Percentiles rank a stretch among this genome's conserved stretches.
These are phyloP conservation scores for Larimichthys polyactis DNA, from an alignment of 2,113 vertebrate species.

Conservation along the genomic window DNA sequence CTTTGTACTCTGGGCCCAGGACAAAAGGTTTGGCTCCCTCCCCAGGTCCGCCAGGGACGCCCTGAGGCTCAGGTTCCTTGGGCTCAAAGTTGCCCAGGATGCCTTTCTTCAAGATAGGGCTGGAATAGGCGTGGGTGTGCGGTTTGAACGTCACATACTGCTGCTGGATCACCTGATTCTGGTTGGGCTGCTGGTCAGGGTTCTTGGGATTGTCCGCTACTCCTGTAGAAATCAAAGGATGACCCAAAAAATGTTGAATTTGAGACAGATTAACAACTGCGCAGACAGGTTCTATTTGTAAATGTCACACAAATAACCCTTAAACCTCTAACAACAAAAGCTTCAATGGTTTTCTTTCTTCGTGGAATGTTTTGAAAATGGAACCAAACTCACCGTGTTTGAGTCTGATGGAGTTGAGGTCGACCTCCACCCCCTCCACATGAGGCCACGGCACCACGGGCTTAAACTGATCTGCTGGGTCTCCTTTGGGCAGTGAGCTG, in stretches of 20 bases:
- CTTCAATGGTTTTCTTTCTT: not conserved
- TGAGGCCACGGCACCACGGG: conserved; percentile 97
- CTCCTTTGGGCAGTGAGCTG: conserved; percentile 81
- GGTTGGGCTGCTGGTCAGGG: conserved; percentile 84
- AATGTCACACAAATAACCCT: not conserved
- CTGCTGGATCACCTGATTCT: conserved; percentile 91
- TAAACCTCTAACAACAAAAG: too few species aligned
- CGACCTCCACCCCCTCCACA: conserved; percentile 97
- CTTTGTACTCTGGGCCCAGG: conserved; percentile 94
- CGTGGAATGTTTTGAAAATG: not conserved
- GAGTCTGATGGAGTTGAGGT: conserved; percentile 93
- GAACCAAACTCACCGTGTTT: conserved; percentile 67
- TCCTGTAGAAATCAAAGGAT: conserved; percentile 28
- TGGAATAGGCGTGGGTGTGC: conserved; percentile 87
- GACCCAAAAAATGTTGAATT: not conserved
- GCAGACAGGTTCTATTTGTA: not conserved
- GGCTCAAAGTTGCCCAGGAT: conserved; percentile 94
- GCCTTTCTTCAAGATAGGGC: conserved; percentile 89
- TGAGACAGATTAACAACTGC: not conserved
- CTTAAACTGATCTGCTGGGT: conserved; percentile 87
- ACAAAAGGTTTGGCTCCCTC: conserved; percentile 93
- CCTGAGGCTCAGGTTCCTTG: conserved; percentile 91
- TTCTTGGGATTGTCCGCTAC: not conserved
- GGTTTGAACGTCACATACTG: conserved; percentile 96
- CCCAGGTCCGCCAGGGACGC: conserved; percentile 91